Base-by-base conservation (phyloP, 2,113 vertebrate genomes). In the Odontesthes bonariensis region DNA sequence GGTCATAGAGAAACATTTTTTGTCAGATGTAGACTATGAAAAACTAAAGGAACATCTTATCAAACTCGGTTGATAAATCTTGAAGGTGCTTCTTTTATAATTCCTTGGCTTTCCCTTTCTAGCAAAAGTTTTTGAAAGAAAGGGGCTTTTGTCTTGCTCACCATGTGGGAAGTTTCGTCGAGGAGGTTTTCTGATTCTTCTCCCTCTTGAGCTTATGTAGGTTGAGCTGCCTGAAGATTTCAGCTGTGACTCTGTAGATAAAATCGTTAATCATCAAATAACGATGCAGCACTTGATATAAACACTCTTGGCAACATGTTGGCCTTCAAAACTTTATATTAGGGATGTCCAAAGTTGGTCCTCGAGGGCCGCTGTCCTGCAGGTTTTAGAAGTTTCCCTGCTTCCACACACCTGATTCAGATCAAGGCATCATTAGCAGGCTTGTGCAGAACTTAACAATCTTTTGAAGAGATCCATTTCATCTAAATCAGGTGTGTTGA, bases 131-230 rank as follows among this genome's bases (percentile, higher is more conserved):
- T 56, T 35, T 35, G 35, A 35, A 35, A 4, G 5, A 10, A 40
- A 42, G 32, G 6, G 8, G 4, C 0, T 20, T 53, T n/a, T 19
- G 13, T 32, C 20, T 1, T 64, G 9, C 79, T 91, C 86, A 95
- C 94, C 92, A 23, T 83, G 71, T 51, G 86, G 67, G 49, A 86
- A 86, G 62, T 86, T 76, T 19, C 82, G 70, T 13, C 67, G 76
- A 54, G 86, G 70, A 42, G 86, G 77, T 71, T 87, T 93, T 77
- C 92, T 87, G 67, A 92, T 88, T 73, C 92, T 93, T 79, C 92
- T 92, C 58, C 93, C 92, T 0, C 94, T 88, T 23, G 91, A 93
- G 72, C 88, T 94, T 56, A 92, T 81, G 70, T 89, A 92, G 2
- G 92, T 77, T 0, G 79, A 85, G 33, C 81, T 85, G 46, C 76